Base-by-base conservation (phyloP, 2,113 vertebrate species). In the Cyphomyrus plagiostoma region DNA sequence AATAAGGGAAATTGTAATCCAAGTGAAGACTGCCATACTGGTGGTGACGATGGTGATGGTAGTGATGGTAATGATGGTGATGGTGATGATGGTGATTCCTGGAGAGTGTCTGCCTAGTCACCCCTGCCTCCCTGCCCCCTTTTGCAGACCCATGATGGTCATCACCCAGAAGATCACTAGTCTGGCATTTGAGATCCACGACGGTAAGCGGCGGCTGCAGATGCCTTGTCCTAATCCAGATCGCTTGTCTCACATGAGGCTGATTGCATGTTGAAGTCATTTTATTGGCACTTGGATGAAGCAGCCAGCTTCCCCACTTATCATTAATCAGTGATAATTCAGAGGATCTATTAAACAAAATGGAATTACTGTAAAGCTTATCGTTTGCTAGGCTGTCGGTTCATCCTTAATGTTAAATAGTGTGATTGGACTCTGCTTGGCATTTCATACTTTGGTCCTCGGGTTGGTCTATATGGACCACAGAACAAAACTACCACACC, bases 101-200 rank as follows among this genome's bases (percentile, higher is more conserved):
- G 35, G 15, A 42, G 82, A 45, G 42, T 45, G 42, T 39, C 42
- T 45, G 19, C 21, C 17, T 21, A 58, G 19, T 58, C 35, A 42
- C 30, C 53, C 2, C 86, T 62, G 53, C 19, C 88, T 23, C 53
- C 26, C 30, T 62, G 45, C 91, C 90, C 92, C 94, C 90, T 4
- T 92, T 4, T 92, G 50, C 93, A 99, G 98, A 77, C 97, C 98
- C 53, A 98, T 99, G 98, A 99, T 99, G 98, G 97, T 99, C 91
- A 98, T 99, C 88, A 98, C 98, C 6, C 98, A 99, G 95, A 99
- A 99, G 94, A 98, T 99, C 93, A 99, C 98, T 93, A 98, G 98
- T 91, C 94, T 99, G 96, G 98, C 97, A 1, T 98, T 97, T 90
- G 98, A 99, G 91, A 96, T 99, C 94, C 97, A 97, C 21, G 98